Percentiles rank a stretch among this genome's conserved stretches.
These are phyloP conservation scores for Brachionus angularis DNA, from an alignment of 1,140 invertebrate genomes.

Conservation along the genomic window DNA sequence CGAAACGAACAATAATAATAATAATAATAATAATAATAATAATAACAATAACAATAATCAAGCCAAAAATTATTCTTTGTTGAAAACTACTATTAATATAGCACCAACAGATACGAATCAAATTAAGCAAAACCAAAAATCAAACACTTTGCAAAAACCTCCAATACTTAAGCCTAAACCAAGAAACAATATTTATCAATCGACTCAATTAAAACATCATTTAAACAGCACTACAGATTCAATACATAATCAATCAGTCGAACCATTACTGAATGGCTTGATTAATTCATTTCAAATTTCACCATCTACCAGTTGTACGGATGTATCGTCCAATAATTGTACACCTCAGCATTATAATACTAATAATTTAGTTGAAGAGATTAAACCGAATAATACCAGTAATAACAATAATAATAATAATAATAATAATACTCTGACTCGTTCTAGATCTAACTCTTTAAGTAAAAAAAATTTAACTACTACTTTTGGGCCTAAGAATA, in stretches of 20 bases:
- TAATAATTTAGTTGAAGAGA: constrained; percentile 17
- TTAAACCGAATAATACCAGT: not conserved
- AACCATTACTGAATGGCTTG: constrained; percentile 16
- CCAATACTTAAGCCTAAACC: constrained; percentile 18
- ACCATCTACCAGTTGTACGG: constrained; percentile 27
- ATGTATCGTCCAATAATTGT: constrained; percentile 36
- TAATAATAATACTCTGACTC: not conserved
- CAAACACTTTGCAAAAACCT: not conserved
- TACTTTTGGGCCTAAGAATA: too few relatives aligned
- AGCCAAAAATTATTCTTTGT: constrained; percentile 35
- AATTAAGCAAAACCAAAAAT: not conserved
- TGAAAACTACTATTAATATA: constrained; percentile 2
- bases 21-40: too few relatives aligned
- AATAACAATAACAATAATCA: too few relatives aligned
- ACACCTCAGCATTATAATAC: constrained; percentile 33
- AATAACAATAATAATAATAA: not conserved
- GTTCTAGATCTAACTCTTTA: not conserved
- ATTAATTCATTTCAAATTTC: too few relatives aligned
- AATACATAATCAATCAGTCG: constrained; percentile 8
- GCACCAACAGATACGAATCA: not conserved
- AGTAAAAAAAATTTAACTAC: not conserved
- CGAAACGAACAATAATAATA: too few relatives aligned
- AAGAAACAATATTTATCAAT: too few relatives aligned
- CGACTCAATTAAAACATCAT: too few relatives aligned
- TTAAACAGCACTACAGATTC: too few relatives aligned